Evolutionary conservation across 2,888 invertebrate genomes (phyloP), one percentile per base, ranked within the genome.

Genomic region (Elegia similella): DNA sequence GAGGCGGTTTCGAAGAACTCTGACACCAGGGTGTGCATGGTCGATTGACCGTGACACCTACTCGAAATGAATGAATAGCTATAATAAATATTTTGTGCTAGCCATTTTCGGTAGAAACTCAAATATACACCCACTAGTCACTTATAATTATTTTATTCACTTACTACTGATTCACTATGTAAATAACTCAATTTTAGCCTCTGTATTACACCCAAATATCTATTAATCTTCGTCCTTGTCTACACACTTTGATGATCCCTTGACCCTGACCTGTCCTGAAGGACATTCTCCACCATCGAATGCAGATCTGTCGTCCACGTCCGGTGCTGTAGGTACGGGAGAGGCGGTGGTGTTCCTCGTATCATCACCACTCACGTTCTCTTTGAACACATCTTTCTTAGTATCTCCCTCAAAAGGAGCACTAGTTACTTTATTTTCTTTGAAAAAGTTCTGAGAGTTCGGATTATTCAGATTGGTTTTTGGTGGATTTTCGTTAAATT

Each of bases 271-370:
- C n/a, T 53, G 16, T 8, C 59, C 59, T 1, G 55, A 32, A 8
- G 59, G 56, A 32, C 59, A 59, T n/a, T 32, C 13, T 0, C 29
- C 50, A 6, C 55, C 59, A 10, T 56, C 59, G n/a, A 59, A 56
- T 5, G 47, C 43, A 0, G 58, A 48, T 10, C 58, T 50, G 43
- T 58, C 55, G 15, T 13, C 48, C 12, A 58, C 2, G 13, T 58
- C 58, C 3, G 50, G 12, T 17, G 10, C 12, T 1, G 17, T 16
- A 10, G 23, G 10, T 0, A 12, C 2, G 1, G 17, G 12, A 5
- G 46, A 12, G 2, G 6, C 10, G 12, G 46, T 46, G 23, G 8
- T 23, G 12, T 16, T 23, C 46, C 46, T 17, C 17, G 16, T 17
- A 10, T 23, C 7, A 10, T 46, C 46, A 17, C 8, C 46, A 17